Percentiles rank a stretch among this genome's conserved stretches.
Conservation (phyloP, 2,797 vertebrate genomes). For the Falco peregrinus region DNA sequence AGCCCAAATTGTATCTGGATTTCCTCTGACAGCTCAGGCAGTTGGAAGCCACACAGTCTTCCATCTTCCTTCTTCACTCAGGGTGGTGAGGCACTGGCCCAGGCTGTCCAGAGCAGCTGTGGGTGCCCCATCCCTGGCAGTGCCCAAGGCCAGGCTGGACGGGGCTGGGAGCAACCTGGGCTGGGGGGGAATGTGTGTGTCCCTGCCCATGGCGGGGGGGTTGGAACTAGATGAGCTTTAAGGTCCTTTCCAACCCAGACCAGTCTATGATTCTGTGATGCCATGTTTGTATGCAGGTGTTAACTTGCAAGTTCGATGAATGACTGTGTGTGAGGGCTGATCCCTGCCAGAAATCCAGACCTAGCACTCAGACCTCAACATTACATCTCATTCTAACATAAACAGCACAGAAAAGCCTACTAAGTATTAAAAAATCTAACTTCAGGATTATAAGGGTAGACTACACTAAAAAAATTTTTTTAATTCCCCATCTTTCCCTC, state of each 20-base stretch:
- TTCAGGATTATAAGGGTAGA: not conserved
- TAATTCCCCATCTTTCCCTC: not conserved
- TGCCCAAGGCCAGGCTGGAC: too few relatives aligned
- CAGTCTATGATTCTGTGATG: not conserved
- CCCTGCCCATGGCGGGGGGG: too few relatives aligned
- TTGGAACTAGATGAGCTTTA: too few relatives aligned
- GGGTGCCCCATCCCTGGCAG: too few relatives aligned
- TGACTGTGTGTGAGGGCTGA: not conserved
- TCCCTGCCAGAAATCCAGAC: not conserved
- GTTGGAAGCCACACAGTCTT: not conserved
- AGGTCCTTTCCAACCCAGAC: not conserved
- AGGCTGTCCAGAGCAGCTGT: too few relatives aligned
- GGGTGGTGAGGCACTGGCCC: not conserved
- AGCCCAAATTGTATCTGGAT: not conserved
- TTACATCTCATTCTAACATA: not conserved
- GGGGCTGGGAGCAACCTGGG: too few relatives aligned
- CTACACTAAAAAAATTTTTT: not conserved
- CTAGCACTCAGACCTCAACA: rapidly evolving
- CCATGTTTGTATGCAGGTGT: not conserved
- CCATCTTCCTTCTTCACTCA: not conserved
- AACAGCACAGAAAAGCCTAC: not conserved
- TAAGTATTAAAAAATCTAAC: not conserved
- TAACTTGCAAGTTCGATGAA: not conserved
- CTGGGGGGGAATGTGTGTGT: too few relatives aligned
- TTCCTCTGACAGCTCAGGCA: not conserved